A percentile compares a stretch with the other conserved stretches of the same genome.
Conservation (phyloP, 2,888 invertebrate species). For the Petrolisthes cinctipes region DNA sequence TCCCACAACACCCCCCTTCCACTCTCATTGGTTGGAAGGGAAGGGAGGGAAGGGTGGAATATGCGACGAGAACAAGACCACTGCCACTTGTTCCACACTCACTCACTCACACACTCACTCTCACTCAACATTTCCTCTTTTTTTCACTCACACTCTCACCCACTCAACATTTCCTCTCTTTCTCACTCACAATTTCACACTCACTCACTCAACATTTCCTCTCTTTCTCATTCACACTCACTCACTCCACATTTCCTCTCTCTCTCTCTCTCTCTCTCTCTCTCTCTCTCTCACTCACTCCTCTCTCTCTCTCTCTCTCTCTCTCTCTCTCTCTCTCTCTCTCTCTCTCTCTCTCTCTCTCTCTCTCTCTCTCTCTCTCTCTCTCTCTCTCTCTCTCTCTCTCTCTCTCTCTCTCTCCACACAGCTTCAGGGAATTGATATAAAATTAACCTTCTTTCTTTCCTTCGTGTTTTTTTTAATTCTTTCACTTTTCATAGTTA, state of each 20-base stretch:
- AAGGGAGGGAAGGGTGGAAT: neutral
- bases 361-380: constrained; percentile 10
- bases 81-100: neutral
- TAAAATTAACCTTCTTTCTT: neutral
- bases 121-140: neutral
- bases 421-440: neutral
- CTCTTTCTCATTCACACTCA: neutral
- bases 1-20: neutral
- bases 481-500: neutral
- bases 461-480: neutral
- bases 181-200: neutral
- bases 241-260: neutral
- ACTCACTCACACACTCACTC: neutral
- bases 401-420: neutral
- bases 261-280: neutral
- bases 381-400: constrained; percentile 17
- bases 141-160: neutral
- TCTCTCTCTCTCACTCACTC: neutral
- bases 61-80: neutral
- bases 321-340: neutral
- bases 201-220: neutral
- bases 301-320: constrained; percentile 21
- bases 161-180: neutral
- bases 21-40: neutral
- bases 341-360: constrained; percentile 19